Percentiles rank a stretch among this genome's conserved stretches.
phyloP scores from a whole-genome alignment of 2,888 invertebrate genomes.

The Parnassius orleans region DNA sequence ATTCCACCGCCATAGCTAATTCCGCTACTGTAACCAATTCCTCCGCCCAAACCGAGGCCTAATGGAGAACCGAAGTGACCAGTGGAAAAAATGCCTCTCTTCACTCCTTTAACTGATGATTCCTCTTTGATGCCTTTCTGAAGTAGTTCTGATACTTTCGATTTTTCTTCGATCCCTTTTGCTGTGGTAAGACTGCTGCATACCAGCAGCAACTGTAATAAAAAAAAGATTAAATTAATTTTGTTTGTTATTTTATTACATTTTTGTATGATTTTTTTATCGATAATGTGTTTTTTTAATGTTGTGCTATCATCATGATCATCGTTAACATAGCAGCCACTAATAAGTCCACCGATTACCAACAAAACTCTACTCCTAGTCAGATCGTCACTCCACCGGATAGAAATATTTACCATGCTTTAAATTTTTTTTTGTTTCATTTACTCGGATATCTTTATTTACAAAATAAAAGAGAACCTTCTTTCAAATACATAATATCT shows the following conservation, averaged over 20 bases:
- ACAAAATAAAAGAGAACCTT: too few species aligned
- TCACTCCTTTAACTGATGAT: conserved; percentile 57
- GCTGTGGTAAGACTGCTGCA: conserved; percentile 57
- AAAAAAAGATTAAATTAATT: conserved; percentile 3
- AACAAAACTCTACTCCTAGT: too few species aligned
- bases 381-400: too few species aligned
- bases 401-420: too few species aligned
- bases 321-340: too few species aligned
- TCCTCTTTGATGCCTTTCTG: conserved; percentile 65
- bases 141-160: conserved; percentile 59
- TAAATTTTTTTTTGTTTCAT: too few species aligned
- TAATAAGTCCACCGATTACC: too few species aligned
- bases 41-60: conserved; percentile 36
- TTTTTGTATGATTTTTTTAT: not conserved
- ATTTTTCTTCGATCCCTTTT: conserved; percentile 53
- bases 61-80: conserved; percentile 35
- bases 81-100: conserved; percentile 53
- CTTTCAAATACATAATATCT: too few species aligned
- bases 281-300: not conserved
- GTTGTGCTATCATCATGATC: too few species aligned
- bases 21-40: conserved; percentile 26
- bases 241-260: not conserved
- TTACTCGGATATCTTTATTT: too few species aligned
- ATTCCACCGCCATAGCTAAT: conserved; percentile 31
- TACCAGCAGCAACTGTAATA: conserved; percentile 65